These are phyloP conservation scores for Sparus aurata DNA, from an alignment of 2,797 vertebrate genomes.

Conservation along the genomic window DNA sequence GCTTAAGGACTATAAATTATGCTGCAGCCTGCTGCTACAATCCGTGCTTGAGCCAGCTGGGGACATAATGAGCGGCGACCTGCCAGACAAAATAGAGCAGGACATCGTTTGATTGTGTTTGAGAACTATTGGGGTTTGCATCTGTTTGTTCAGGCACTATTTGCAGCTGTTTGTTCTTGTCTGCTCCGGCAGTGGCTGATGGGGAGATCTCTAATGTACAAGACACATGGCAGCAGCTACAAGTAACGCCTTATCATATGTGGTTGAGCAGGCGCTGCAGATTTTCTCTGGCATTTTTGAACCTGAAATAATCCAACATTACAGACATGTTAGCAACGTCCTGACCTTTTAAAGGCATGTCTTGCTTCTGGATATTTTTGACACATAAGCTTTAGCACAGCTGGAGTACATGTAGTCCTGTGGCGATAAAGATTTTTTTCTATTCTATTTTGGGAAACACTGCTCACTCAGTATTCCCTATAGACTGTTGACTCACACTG, in stretches of 20 bases:
- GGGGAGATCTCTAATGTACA: neutral
- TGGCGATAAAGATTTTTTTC: neutral
- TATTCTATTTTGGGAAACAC: neutral
- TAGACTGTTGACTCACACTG: slow-evolving; percentile 7
- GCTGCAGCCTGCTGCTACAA: slow-evolving; percentile 11
- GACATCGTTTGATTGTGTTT: slow-evolving; percentile 10
- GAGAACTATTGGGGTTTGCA: slow-evolving; percentile 13
- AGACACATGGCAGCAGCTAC: neutral
- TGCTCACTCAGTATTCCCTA: neutral
- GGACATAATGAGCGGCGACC: slow-evolving; percentile 12
- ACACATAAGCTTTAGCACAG: neutral
- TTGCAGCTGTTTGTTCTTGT: slow-evolving; percentile 16
- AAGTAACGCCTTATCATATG: neutral
- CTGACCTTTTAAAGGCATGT: slow-evolving; percentile 13
- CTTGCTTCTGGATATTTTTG: neutral
- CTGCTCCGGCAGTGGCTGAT: neutral
- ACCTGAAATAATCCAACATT: neutral
- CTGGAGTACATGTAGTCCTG: neutral
- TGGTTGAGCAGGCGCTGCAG: neutral
- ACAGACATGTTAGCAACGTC: neutral
- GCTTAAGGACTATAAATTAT: slow-evolving; percentile 10
- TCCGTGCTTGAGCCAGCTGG: slow-evolving; percentile 11
- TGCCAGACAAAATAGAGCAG: slow-evolving; percentile 23
- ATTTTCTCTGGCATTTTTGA: neutral
- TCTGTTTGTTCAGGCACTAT: slow-evolving; percentile 37